Evolutionary conservation across 2,888 invertebrate genomes (phyloP).

Genomic region (Chrysolina oricalcia): DNA sequence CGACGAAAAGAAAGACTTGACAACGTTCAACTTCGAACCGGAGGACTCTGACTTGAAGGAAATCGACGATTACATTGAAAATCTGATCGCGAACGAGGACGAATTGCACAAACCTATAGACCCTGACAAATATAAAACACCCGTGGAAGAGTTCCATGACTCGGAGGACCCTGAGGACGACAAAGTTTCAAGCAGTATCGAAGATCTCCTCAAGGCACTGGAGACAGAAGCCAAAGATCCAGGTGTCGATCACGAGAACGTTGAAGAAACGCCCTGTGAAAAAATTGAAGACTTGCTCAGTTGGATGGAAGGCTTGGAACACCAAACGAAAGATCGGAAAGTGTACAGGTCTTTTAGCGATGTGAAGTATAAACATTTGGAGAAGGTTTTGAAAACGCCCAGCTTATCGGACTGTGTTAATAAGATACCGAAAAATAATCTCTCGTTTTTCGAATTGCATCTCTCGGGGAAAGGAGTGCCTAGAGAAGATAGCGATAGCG

Average conservation of each 20-base stretch:
- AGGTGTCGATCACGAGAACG: slow-evolving; percentile 38
- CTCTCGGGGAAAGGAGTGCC: slow-evolving; percentile 65
- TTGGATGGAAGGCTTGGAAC: slow-evolving; percentile 70
- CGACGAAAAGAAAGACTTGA: slow-evolving; percentile 52
- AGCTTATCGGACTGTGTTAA: slow-evolving; percentile 63
- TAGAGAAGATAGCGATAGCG: slow-evolving; percentile 53
- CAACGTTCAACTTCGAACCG: slow-evolving; percentile 70
- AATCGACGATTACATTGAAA: slow-evolving; percentile 70
- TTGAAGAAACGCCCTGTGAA: slow-evolving; percentile 60
- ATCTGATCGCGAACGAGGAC: slow-evolving; percentile 68
- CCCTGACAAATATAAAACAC: slow-evolving; percentile 57
- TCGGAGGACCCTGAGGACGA: slow-evolving; percentile 58
- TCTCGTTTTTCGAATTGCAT: slow-evolving; percentile 68
- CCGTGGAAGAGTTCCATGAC: slow-evolving; percentile 49
- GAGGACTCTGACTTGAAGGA: slow-evolving; percentile 68
- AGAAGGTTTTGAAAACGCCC: slow-evolving; percentile 66
- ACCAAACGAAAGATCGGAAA: slow-evolving; percentile 65
- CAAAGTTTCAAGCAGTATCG: slow-evolving; percentile 68
- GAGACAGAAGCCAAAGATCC: slow-evolving; percentile 65
- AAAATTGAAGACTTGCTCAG: slow-evolving; percentile 70
- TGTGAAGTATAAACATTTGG: slow-evolving; percentile 69
- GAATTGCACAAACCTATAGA: slow-evolving; percentile 69
- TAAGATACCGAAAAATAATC: slow-evolving; percentile 68
- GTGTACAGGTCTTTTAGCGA: slow-evolving; percentile 66
- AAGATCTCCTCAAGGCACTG: slow-evolving; percentile 69